Base-by-base conservation (phyloP, 2,113 vertebrate genomes). In the Empidonax traillii region DNA sequence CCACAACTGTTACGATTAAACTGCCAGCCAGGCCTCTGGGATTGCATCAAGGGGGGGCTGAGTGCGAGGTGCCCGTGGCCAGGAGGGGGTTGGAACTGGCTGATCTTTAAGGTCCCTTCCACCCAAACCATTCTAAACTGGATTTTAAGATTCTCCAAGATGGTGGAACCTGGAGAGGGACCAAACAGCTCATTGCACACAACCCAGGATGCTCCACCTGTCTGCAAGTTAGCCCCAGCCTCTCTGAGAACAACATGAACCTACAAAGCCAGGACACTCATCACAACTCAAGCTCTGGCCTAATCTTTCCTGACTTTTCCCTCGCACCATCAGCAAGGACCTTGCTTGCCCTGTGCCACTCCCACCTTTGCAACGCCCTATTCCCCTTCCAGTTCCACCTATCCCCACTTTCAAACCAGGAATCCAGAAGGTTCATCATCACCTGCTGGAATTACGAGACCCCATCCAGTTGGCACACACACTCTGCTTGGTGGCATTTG, bases 401-500 rank as follows among this genome's bases (percentile, higher is more conserved):
- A 6, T 18, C 35, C 10, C 31, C 24, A 16, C 17, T 5, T 0
- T 11, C 52, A 39, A 72, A 33, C 31, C 75, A 47, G 31, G 41
- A 44, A 65, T 44, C 18, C 61, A 44, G 39, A 23, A 69, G 31
- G 14, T 85, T 82, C 63, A 18, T 12, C 10, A 81, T 9, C 16
- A 59, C 22, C 24, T 46, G 31, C 24, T 23, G 31, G 3, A 44
- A 83, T 51, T 4, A 83, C 41, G 53, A 43, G 65, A 52, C 41
- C 41, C 74, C 47, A 28, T 23, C 62, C 2, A 3, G 43, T 71
- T 43, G 62, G 46, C 56, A 47, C 39, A 41, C 25, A 3, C 13
- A 10, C 5, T 0, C 21, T 6, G 0, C 3, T 3, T 4, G 10
- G 8, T 63, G 43, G 12, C 46, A 35, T 58, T 53, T 3, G 0